Evolutionary conservation across 2,113 vertebrate genomes (phyloP).

Genomic region (Merops nubicus): DNA sequence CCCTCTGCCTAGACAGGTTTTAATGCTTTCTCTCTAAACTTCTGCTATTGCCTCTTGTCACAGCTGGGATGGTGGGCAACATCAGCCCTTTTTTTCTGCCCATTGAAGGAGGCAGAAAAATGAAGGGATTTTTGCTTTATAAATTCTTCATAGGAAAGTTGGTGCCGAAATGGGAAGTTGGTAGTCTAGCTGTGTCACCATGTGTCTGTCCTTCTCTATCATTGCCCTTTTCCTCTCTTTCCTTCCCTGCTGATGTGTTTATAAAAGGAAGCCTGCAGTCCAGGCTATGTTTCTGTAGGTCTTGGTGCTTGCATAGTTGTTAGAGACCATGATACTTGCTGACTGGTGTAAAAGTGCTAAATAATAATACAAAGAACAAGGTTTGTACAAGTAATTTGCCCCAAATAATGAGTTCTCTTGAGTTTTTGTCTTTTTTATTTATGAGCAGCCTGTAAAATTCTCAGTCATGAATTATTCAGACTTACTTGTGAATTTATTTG

Average conservation of each 20-base stretch:
- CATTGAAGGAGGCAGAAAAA: not conserved
- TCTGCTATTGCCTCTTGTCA: fast-evolving
- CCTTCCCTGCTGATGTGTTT: not conserved
- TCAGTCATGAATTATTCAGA: constrained; percentile 32
- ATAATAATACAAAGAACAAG: not conserved
- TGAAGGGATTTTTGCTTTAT: not conserved
- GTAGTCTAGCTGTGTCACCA: not conserved
- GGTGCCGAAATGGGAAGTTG: not conserved
- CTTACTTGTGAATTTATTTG: constrained; percentile 22
- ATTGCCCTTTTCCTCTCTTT: not conserved
- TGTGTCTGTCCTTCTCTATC: not conserved
- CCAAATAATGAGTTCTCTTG: not conserved
- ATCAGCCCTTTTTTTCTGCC: not conserved
- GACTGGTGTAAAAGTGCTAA: not conserved
- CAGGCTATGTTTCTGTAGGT: not conserved
- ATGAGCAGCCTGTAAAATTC: not conserved
- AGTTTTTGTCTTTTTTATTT: not conserved
- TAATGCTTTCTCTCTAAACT: not conserved
- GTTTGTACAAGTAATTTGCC: constrained; percentile 18
- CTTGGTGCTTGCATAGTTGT: not conserved
- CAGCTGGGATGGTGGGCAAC: not conserved
- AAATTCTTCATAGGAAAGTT: not conserved
- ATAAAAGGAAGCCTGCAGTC: not conserved
- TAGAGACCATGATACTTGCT: not conserved
- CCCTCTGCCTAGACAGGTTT: not conserved